Evolutionary conservation across 1,140 invertebrate genomes (phyloP).

Genomic region (Pachypsylla venusta): DNA sequence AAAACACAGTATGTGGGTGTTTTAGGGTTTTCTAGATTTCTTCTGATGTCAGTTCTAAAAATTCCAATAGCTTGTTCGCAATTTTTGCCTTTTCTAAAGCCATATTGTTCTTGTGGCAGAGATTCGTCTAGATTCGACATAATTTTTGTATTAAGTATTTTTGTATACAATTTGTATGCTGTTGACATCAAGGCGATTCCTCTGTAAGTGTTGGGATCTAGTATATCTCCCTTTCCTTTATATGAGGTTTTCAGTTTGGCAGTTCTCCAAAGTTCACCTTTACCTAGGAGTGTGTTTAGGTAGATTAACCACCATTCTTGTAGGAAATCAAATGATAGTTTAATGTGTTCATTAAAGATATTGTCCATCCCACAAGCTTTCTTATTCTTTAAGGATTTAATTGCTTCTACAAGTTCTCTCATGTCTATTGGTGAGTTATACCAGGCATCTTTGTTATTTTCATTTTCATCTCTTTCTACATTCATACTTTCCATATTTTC

Average conservation of each 20-base stretch:
- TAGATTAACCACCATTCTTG: constrained; percentile 8
- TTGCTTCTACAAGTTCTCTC: background rate
- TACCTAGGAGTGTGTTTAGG: background rate
- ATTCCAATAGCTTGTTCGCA: constrained; percentile 1
- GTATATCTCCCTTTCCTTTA: background rate
- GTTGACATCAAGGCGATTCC: constrained; percentile 6
- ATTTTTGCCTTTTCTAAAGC: background rate
- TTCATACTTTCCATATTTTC: background rate
- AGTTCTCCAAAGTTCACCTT: background rate
- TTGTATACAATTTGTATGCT: constrained; percentile 9
- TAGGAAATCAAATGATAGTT: constrained; percentile 2
- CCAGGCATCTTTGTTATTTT: background rate
- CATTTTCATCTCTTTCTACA: background rate
- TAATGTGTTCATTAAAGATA: constrained; percentile 7
- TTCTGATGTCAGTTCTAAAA: background rate
- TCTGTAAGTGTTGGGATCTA: background rate
- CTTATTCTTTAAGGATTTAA: background rate
- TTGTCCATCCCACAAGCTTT: constrained; percentile 9
- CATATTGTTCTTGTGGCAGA: constrained; percentile 2
- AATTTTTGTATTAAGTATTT: background rate
- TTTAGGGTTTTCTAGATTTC: background rate
- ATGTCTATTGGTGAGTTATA: background rate
- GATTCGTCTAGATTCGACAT: background rate
- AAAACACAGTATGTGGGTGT: background rate
- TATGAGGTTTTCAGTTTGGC: constrained; percentile 1